Conservation (phyloP, 2,888 invertebrate genomes). For the Ptychoptera albimana region DNA sequence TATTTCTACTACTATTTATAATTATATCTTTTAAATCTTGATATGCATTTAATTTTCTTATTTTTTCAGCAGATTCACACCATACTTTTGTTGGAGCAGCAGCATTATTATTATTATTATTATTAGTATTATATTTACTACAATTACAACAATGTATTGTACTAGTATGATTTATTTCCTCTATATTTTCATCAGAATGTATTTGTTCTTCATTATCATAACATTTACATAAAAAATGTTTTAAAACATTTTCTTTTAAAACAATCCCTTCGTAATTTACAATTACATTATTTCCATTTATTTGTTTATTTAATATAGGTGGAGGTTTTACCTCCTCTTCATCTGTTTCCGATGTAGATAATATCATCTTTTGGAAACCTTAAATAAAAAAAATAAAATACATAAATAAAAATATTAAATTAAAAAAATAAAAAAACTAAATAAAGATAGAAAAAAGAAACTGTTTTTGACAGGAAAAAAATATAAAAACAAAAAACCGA, state of each 20-base stretch:
- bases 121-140: neutral
- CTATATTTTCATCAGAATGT: neutral
- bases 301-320: neutral
- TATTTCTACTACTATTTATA: no score
- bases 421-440: neutral
- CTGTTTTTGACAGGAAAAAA: no score
- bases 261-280: neutral
- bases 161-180: neutral
- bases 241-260: neutral
- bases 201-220: neutral
- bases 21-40: no score
- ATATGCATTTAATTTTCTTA: no score
- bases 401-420: neutral
- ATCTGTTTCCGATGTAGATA: constrained; percentile 22
- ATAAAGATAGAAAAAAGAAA: neutral
- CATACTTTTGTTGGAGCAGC: no score
- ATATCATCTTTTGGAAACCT: constrained; percentile 25
- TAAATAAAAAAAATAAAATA: constrained; percentile 3
- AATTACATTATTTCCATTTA: neutral
- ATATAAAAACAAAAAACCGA: no score
- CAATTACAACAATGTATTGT: neutral
- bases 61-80: no score
- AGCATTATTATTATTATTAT: neutral
- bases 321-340: constrained; percentile 26
- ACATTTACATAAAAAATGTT: no score